These are phyloP conservation scores for Bombus sylvicola DNA, from an alignment of 1,140 invertebrate genomes.

Conservation along the genomic window DNA sequence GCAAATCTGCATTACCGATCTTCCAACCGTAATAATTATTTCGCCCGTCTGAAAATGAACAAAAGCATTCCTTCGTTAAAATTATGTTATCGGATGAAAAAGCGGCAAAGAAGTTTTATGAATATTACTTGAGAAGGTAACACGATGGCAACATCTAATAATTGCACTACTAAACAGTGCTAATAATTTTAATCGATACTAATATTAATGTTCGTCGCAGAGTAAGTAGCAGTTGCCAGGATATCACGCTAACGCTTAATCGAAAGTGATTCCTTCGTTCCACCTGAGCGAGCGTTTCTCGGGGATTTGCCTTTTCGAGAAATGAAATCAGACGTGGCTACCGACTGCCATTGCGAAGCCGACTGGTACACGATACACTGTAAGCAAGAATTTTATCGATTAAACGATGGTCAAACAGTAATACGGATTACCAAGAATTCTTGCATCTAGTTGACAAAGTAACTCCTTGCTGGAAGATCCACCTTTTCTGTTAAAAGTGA, in stretches of 20 bases:
- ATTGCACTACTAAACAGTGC: neutral
- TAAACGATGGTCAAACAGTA: neutral
- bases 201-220: neutral
- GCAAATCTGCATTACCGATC: neutral
- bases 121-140: neutral
- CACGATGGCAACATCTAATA: neutral
- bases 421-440: neutral
- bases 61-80: neutral
- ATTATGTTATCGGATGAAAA: neutral
- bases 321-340: constrained; percentile 17
- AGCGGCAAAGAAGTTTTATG: neutral
- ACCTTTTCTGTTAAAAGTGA: neutral
- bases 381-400: constrained; percentile 8
- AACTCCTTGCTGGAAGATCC: neutral
- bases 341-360: neutral
- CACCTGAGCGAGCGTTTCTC: constrained; percentile 8
- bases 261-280: constrained; percentile 25
- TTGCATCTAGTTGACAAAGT: neutral
- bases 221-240: constrained; percentile 5
- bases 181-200: constrained; percentile 20
- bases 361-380: neutral
- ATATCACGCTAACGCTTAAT: constrained; percentile 7
- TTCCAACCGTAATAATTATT: neutral
- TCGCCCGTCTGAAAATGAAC: neutral
- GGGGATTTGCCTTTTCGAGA: constrained; percentile 7